Conservation (phyloP, 2,113 vertebrate species). For the Ageneiosus marmoratus region DNA sequence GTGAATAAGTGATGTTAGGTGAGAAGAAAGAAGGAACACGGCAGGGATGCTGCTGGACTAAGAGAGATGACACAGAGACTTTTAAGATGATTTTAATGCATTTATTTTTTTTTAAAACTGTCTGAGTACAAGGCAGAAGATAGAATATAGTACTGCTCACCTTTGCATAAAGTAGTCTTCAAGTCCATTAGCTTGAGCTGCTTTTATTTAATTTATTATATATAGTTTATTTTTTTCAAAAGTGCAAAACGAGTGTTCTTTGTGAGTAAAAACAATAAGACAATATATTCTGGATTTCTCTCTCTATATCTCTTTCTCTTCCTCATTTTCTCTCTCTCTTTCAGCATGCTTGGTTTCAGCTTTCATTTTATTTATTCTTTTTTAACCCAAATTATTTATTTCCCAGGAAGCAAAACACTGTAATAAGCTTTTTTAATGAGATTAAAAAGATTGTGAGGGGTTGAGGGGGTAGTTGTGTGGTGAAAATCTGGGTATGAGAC, state of each 20-base stretch:
- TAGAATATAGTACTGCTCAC: neutral
- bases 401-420: conserved; percentile 52
- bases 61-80: neutral
- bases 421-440: conserved; percentile 44
- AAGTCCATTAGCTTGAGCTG: neutral
- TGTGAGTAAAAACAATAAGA: neutral
- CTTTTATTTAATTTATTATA: neutral
- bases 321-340: no score
- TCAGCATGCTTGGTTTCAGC: conserved; percentile 52
- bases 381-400: conserved; percentile 75
- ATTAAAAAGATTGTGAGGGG: neutral
- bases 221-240: neutral
- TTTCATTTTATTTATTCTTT: conserved; percentile 69
- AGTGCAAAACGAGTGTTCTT: neutral
- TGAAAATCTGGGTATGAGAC: neutral
- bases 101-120: neutral
- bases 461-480: neutral
- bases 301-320: neutral
- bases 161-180: neutral
- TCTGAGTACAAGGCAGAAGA: neutral
- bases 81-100: conserved; percentile 4
- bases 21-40: neutral
- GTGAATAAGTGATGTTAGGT: neutral
- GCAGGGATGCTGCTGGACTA: neutral
- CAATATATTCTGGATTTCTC: neutral